These are phyloP conservation scores for Mirza zaza DNA, from an alignment of 2,113 vertebrate genomes.

Conservation along the genomic window DNA sequence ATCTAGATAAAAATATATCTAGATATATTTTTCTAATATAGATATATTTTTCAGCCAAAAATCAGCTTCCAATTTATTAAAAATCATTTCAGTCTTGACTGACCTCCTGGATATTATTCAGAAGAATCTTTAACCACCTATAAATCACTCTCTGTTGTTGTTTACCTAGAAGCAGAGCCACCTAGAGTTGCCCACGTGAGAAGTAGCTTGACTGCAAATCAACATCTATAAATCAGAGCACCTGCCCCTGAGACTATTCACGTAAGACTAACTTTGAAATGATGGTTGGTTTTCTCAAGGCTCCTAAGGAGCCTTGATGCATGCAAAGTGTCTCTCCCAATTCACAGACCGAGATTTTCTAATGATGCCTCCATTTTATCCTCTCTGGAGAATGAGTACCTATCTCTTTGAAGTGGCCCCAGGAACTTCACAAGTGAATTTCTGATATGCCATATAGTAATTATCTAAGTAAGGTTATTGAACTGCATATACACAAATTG, in stretches of 20 bases:
- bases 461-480: constrained; percentile 12
- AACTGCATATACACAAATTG: neutral
- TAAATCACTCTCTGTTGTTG: neutral
- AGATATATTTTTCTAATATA: no score
- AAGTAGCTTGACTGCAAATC: neutral
- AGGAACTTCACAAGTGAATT: constrained; percentile 29
- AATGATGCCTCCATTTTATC: neutral
- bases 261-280: constrained; percentile 9
- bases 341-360: neutral
- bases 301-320: neutral
- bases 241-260: neutral
- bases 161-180: constrained; percentile 29
- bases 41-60: constrained; percentile 38
- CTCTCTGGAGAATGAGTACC: neutral
- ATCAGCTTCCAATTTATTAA: neutral
- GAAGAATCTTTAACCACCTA: neutral
- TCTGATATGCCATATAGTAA: neutral
- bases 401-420: neutral
- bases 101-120: neutral
- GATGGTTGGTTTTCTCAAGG: neutral
- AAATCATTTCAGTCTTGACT: constrained; percentile 14
- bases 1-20: no score
- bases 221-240: constrained; percentile 19
- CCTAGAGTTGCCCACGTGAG: neutral
- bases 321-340: neutral